phyloP scores from a whole-genome alignment of 2,888 invertebrate genomes.

The Conchocele bisecta region DNA sequence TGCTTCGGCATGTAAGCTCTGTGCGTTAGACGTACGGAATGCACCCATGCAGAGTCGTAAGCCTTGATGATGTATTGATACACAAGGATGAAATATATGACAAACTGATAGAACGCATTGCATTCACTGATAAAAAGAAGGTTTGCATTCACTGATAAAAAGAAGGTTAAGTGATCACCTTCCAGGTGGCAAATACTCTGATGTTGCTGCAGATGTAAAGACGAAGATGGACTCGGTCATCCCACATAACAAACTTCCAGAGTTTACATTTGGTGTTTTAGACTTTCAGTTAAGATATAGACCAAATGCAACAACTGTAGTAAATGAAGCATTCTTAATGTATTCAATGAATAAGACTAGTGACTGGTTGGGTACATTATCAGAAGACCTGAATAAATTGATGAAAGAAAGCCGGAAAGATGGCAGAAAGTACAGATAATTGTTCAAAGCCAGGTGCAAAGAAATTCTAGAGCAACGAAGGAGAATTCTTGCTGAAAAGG shows the following conservation, averaged over 20 bases:
- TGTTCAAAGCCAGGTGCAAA: neutral
- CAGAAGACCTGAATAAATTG: neutral
- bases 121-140: too few species aligned
- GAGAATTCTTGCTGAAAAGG: neutral
- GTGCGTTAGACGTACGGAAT: too few species aligned
- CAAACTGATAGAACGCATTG: too few species aligned
- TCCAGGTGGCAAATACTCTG: neutral
- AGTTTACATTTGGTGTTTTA: neutral
- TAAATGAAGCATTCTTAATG: neutral
- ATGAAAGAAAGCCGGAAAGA: neutral
- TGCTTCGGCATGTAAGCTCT: too few species aligned
- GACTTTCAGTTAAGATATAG: too few species aligned
- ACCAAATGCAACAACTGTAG: neutral
- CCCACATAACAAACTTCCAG: conserved; percentile 6
- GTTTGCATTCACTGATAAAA: too few species aligned
- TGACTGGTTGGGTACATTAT: neutral
- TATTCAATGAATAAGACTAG: neutral
- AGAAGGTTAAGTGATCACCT: neutral
- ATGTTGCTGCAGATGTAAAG: neutral
- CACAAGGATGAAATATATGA: too few species aligned
- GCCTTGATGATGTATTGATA: too few species aligned
- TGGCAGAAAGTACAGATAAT: neutral
- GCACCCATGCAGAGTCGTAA: too few species aligned
- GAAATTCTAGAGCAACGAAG: neutral
- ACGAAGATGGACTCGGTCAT: neutral